Conservation (phyloP, 2,888 invertebrate species). For the Athripsodes cinereus region DNA sequence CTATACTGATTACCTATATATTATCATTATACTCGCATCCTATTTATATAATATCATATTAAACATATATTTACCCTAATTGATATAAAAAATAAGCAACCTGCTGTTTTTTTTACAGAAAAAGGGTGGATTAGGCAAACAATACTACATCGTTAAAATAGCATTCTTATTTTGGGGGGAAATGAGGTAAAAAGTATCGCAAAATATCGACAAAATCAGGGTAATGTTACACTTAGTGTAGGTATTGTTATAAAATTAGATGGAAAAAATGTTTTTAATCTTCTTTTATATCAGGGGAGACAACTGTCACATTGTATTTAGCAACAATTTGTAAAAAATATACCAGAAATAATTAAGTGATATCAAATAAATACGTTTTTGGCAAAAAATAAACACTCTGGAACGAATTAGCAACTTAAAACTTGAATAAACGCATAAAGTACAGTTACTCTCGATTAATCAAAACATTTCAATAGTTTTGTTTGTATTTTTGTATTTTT, state of each 20-base stretch:
- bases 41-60: no score
- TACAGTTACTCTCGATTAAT: no score
- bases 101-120: constrained; percentile 16
- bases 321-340: neutral
- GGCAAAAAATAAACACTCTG: no score
- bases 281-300: constrained; percentile 5
- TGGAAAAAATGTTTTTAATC: constrained; percentile 20
- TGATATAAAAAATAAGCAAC: constrained; percentile 14
- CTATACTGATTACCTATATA: no score
- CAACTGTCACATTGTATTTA: constrained; percentile 18
- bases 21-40: no score
- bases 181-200: constrained; percentile 15
- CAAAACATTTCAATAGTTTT: no score
- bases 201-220: neutral
- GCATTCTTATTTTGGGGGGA: constrained; percentile 25
- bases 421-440: no score
- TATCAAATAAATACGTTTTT: neutral
- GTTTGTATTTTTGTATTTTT: no score
- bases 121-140: constrained; percentile 13
- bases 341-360: neutral
- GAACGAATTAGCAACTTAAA: no score
- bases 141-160: constrained; percentile 1
- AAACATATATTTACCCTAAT: neutral
- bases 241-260: constrained; percentile 22
- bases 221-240: neutral